A percentile compares a stretch with the other conserved stretches of the same genome.
Evolutionary conservation across 2,888 invertebrate species (phyloP).

Genomic region (Cryptocheilus praepositus): DNA sequence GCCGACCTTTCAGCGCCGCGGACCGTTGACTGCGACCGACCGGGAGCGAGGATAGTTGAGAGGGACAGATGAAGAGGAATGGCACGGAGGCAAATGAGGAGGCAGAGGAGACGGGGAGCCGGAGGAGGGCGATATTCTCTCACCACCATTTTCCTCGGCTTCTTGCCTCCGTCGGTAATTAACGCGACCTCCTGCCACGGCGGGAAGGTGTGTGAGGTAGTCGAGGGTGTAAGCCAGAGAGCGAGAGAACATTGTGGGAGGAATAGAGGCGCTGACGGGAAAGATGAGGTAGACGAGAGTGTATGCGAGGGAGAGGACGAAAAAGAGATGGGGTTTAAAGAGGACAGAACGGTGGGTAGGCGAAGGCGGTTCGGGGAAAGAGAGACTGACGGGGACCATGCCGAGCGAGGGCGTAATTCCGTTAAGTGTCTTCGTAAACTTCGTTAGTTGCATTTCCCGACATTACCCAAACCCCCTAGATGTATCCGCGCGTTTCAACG

Average conservation of each 20-base stretch:
- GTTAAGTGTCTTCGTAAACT: slow-evolving; percentile 70
- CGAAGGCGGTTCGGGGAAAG: slow-evolving; percentile 14
- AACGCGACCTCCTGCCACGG: slow-evolving; percentile 56
- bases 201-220: slow-evolving; percentile 21
- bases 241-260: not conserved
- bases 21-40: not conserved
- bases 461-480: slow-evolving; percentile 54
- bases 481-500: slow-evolving; percentile 3
- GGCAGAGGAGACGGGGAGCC: not conserved
- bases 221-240: slow-evolving; percentile 11
- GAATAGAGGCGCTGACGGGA: not conserved
- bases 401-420: slow-evolving; percentile 60
- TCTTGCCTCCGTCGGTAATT: slow-evolving; percentile 58
- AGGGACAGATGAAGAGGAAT: slow-evolving; percentile 28
- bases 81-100: not conserved
- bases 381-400: slow-evolving; percentile 17
- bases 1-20: slow-evolving; percentile 41
- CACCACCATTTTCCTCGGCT: slow-evolving; percentile 53
- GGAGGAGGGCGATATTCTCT: slow-evolving; percentile 34
- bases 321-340: not conserved
- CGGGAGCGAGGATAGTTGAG: slow-evolving; percentile 17
- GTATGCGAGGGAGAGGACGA: not conserved
- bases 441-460: slow-evolving; percentile 68
- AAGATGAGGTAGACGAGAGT: not conserved
- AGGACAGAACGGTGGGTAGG: not conserved